Base-by-base conservation (phyloP, 2,113 vertebrate species). In the Rhynchopsitta pachyrhyncha region DNA sequence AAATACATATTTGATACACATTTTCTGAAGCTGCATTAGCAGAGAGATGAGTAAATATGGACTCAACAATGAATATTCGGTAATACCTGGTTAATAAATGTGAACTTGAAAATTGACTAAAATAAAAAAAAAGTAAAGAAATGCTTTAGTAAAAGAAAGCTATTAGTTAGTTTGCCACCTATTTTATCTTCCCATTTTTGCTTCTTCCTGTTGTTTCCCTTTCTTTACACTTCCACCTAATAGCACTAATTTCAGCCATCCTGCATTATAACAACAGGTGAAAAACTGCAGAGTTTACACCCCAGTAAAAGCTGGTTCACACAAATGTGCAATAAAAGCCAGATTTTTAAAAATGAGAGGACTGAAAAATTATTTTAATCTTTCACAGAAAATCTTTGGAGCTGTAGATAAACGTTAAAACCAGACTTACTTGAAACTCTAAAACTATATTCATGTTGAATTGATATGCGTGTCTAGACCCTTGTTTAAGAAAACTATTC, bases 401-500 rank as follows among this genome's bases (percentile, higher is more conserved):
- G 80, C 53, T 85, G 31, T 66, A 97, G 94, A 88, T 77, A 97
- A 97, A 95, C 84, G 28, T 22, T 81, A 96, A 94, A 96, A 93
- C 17, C 13, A 87, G 85, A 88, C 80, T 94, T 97, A 93, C 91
- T 96, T 97, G 96, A 92, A 97, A 97, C 91, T 97, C 92, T 81
- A 82, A 90, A 97, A 95, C 70, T 97, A 87, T 98, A 97, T 97
- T 97, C 88, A 89, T 94, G 62, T 95, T 94, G 88, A 97, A 98
- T 97, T 91, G 97, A 97, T 98, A 98, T 97, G 97, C 91, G 1
- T 84, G 95, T 95, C 95, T 97, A 97, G 95, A 97, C 96, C 91
- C 95, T 96, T 98, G 95, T 96, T 98, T 97, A 97, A 97, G 93
- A 90, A 98, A 98, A 98, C 98, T 98, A 97, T 97, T 98, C 97